Evolutionary conservation across 2,113 vertebrate genomes (phyloP), one percentile per base, ranked within the genome.

Genomic region (Trichechus manatus): DNA sequence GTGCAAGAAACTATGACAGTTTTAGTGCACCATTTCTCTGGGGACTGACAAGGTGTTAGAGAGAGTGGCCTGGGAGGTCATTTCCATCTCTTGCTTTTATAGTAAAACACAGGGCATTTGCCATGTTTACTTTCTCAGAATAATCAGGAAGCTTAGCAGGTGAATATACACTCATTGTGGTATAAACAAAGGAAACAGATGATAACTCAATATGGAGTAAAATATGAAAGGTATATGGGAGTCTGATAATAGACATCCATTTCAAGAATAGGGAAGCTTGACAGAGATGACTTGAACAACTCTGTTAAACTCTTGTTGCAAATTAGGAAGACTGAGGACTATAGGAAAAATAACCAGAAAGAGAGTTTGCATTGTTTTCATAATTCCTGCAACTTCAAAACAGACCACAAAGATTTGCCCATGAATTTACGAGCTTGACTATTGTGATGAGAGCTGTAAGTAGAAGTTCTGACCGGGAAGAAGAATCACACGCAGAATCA

Each of bases 381-480:
- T 94, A 96, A 95, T 92, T 92, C 70, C 64, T 95, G 42, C 36
- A 82, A 92, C 64, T 95, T 93, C 82, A 80, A 85, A 98, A 70
- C 7, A 94, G 93, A 96, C 44, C 33, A 22, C 20, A 42, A 50
- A 70, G 81, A 47, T 68, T 70, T 72, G 22, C 17, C 50, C 59
- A 81, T 7, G 17, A 25, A 53, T 36, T 42, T 72, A 15, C n/a
- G 9, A 5, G 59, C 9, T 83, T 44, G 29, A 89, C 42, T 23
- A 4, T 5, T 75, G 39, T 53, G 44, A 31, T 66, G 68, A 66
- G 82, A 94, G 17, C 36, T 17, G 7, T 80, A 66, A 86, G 42
- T 39, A 31, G 27, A 90, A 44, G 50, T 89, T 63, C 66, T 13
- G 23, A 77, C 39, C 87, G 78, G 44, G 33, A 81, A 91, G 78